These are phyloP conservation scores for Colinus virginianus DNA, from an alignment of 2,113 vertebrate species.

Conservation along the genomic window DNA sequence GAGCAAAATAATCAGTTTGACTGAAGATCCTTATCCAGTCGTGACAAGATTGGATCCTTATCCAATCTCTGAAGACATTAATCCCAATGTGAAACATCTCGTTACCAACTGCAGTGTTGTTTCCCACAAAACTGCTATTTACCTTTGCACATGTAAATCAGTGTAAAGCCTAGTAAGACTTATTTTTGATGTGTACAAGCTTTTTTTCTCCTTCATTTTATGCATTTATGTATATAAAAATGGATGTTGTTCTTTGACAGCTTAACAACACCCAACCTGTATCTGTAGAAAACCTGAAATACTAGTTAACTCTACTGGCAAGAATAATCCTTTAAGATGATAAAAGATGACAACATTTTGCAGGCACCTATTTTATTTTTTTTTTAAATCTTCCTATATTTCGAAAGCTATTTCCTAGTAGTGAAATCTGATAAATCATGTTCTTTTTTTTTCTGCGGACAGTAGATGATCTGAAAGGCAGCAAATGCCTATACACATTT, in stretches of 20 bases:
- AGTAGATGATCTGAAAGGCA: background rate
- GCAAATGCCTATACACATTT: background rate
- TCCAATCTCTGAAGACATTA: background rate
- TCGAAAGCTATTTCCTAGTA: background rate
- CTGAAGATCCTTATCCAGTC: background rate
- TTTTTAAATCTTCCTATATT: background rate
- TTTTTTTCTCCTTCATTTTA: background rate
- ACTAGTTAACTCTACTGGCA: background rate
- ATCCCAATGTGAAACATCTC: background rate
- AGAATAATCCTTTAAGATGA: background rate
- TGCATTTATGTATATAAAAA: background rate
- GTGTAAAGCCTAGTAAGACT: background rate
- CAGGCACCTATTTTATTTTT: background rate
- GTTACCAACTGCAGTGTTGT: too few relatives aligned
- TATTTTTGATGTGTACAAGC: background rate
- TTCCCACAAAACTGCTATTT: background rate
- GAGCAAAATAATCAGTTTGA: background rate
- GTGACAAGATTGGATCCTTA: too few relatives aligned
- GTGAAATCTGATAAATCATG: background rate
- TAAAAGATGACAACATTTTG: background rate
- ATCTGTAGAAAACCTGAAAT: background rate
- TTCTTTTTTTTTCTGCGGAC: background rate
- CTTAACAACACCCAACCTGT: too few relatives aligned
- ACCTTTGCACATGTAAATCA: background rate
- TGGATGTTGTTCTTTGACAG: background rate